These are phyloP conservation scores for Myotis yumanensis DNA, from an alignment of 2,113 vertebrate genomes.

Conservation along the genomic window DNA sequence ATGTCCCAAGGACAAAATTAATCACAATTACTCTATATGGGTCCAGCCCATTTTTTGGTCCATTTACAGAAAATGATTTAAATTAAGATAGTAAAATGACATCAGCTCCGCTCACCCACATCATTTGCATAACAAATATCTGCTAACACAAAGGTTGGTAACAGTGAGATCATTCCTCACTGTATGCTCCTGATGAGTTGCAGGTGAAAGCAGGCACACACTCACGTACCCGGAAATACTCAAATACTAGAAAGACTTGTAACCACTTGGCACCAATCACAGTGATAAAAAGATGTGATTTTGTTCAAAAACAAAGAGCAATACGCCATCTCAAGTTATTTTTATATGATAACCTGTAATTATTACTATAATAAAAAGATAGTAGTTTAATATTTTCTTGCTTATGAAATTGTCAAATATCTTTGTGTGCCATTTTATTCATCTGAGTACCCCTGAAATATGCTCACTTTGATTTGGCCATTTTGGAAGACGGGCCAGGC, in stretches of 20 bases:
- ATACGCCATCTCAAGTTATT: background rate
- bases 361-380: background rate
- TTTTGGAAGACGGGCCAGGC: background rate
- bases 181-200: background rate
- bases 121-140: background rate
- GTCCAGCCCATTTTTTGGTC: conserved; percentile 22
- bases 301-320: background rate
- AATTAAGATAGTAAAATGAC: conserved; percentile 29
- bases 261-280: background rate
- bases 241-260: background rate
- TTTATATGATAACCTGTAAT: background rate
- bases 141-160: background rate
- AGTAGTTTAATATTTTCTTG: background rate
- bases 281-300: background rate
- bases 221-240: background rate
- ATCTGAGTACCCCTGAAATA: background rate
- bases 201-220: background rate
- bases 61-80: conserved; percentile 36
- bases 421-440: background rate
- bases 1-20: conserved; percentile 19
- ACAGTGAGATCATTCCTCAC: background rate
- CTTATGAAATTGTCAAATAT: background rate
- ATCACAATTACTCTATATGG: conserved; percentile 3
- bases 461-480: background rate
- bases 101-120: background rate